These are phyloP conservation scores for Osmerus eperlanus DNA, from an alignment of 2,113 vertebrate species.

Conservation along the genomic window DNA sequence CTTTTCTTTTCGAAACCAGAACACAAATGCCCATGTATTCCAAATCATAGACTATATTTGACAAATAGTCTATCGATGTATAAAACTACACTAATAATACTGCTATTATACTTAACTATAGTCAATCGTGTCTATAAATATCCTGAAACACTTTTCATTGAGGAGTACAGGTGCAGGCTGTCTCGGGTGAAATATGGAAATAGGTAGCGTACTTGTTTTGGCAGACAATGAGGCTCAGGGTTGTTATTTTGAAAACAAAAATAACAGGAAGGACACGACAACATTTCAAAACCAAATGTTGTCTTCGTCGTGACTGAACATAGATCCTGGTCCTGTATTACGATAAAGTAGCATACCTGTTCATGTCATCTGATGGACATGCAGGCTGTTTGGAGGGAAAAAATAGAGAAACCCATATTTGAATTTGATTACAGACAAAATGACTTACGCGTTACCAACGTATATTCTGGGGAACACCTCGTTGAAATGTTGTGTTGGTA, in stretches of 20 bases:
- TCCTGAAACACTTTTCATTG: constrained; percentile 1
- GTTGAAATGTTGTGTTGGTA: constrained; percentile 92
- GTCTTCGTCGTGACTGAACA: neutral
- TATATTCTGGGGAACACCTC: constrained; percentile 90
- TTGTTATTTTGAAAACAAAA: too few relatives aligned
- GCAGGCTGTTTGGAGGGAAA: neutral
- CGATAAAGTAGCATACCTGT: constrained; percentile 40
- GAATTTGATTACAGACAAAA: neutral
- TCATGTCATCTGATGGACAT: constrained; percentile 15
- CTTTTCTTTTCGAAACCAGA: neutral
- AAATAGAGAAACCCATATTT: constrained; percentile 1
- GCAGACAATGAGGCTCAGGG: too few relatives aligned
- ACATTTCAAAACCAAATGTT: too few relatives aligned
- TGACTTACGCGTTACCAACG: constrained; percentile 93
- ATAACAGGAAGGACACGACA: too few relatives aligned
- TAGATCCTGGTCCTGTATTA: neutral
- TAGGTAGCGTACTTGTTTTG: too few relatives aligned
- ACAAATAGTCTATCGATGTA: too few relatives aligned
- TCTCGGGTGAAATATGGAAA: too few relatives aligned
- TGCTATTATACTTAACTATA: neutral
- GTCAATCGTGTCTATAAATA: neutral
- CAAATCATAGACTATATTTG: neutral
- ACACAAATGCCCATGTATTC: neutral
- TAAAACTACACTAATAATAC: too few relatives aligned
- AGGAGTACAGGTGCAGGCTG: too few relatives aligned